Evolutionary conservation across 2,113 vertebrate genomes (phyloP).

Genomic region (Phainopepla nitens): DNA sequence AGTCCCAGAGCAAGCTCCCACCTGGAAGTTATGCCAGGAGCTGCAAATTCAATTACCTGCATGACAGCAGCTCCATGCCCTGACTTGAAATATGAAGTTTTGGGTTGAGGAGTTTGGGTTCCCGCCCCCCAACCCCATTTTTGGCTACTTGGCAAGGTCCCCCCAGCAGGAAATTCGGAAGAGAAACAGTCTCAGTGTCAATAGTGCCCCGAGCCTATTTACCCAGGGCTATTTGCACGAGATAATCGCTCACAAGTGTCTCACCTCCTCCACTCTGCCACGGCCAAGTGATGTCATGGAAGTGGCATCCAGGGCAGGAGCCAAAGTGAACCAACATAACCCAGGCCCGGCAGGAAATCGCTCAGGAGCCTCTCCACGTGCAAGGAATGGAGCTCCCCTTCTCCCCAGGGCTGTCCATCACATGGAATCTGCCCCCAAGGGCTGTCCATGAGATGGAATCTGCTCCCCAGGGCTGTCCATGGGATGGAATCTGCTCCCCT

Average conservation of each 20-base stretch:
- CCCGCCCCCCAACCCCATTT: neutral
- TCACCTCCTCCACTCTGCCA: slow-evolving; percentile 20
- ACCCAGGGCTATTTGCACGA: slow-evolving; percentile 61
- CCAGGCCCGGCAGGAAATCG: neutral
- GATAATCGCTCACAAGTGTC: slow-evolving; percentile 52
- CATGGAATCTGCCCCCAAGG: rapidly evolving
- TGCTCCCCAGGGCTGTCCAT: rapidly evolving
- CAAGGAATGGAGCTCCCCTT: neutral
- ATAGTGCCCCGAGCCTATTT: slow-evolving; percentile 11
- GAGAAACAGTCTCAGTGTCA: slow-evolving; percentile 31
- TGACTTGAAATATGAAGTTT: neutral
- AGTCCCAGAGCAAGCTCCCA: neutral
- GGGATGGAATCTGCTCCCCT: rapidly evolving
- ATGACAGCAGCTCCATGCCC: neutral
- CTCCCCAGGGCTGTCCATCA: rapidly evolving
- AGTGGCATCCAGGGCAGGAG: slow-evolving; percentile 38
- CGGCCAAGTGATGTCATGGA: slow-evolving; percentile 25
- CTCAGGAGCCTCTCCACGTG: neutral
- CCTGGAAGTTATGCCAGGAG: neutral
- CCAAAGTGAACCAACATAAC: neutral
- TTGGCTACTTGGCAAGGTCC: slow-evolving; percentile 4
- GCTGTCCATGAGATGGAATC: too few species aligned
- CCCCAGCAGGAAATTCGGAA: slow-evolving; percentile 37
- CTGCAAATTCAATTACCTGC: neutral
- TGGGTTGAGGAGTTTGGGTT: neutral